Evolutionary conservation across 1,140 invertebrate species (phyloP).

Genomic region (Calycopis cecrops): DNA sequence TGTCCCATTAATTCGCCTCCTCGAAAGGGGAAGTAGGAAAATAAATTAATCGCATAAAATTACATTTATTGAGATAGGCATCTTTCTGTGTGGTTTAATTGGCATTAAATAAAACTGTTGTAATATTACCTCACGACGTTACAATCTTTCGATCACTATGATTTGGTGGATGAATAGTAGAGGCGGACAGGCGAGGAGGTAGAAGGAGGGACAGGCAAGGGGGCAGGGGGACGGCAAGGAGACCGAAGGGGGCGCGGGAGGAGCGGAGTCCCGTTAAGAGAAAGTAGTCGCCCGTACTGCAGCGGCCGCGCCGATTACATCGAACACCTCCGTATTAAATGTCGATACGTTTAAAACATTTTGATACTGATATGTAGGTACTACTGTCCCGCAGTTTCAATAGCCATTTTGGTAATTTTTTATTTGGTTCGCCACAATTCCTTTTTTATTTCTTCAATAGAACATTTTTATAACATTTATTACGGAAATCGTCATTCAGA

Average conservation of each 20-base stretch:
- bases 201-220: not conserved
- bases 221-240: too few species aligned
- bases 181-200: slow-evolving; percentile 16
- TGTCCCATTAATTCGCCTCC: slow-evolving; percentile 5
- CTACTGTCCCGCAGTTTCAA: too few species aligned
- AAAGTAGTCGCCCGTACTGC: slow-evolving; percentile 67
- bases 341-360: slow-evolving; percentile 25
- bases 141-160: slow-evolving; percentile 50
- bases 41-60: slow-evolving; percentile 8
- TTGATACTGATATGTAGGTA: not conserved
- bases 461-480: too few species aligned
- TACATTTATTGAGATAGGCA: slow-evolving; percentile 8
- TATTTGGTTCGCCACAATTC: too few species aligned
- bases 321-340: slow-evolving; percentile 36
- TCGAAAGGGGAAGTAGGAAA: not conserved
- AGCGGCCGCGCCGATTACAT: slow-evolving; percentile 41
- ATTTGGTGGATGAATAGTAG: slow-evolving; percentile 49
- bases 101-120: slow-evolving; percentile 8
- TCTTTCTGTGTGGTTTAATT: slow-evolving; percentile 3
- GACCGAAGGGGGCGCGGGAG: too few species aligned
- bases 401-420: too few species aligned
- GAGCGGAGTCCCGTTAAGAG: slow-evolving; percentile 69
- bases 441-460: too few species aligned
- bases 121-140: slow-evolving; percentile 44
- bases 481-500: too few species aligned